Percentiles rank a stretch among this genome's conserved stretches.
Evolutionary conservation across 2,888 invertebrate genomes (phyloP).

Genomic region (Carcina quercana): DNA sequence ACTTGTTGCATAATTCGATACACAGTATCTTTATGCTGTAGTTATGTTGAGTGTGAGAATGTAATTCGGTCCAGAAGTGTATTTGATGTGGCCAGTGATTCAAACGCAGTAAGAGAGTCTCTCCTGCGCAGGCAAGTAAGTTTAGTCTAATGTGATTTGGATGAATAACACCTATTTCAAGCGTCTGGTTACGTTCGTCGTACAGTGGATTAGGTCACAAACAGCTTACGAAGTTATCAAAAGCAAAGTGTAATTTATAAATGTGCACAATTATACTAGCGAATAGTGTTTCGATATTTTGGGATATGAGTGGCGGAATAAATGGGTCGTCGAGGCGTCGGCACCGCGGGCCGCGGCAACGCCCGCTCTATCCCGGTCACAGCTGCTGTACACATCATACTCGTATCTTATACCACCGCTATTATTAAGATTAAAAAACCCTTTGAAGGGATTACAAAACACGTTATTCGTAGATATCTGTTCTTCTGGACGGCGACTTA

Average conservation of each 20-base stretch:
- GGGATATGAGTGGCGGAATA: constrained; percentile 62
- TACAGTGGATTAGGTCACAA: neutral
- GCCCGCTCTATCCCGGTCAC: constrained; percentile 67
- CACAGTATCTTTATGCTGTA: constrained; percentile 11
- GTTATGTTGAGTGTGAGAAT: constrained; percentile 26
- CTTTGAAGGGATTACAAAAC: too few species aligned
- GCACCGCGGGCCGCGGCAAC: constrained; percentile 52
- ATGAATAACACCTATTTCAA: neutral
- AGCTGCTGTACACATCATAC: constrained; percentile 42
- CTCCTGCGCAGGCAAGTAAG: constrained; percentile 4
- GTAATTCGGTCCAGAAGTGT: constrained; percentile 21
- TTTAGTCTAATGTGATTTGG: too few species aligned
- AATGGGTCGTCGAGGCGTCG: constrained; percentile 57
- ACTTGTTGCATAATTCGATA: constrained; percentile 39
- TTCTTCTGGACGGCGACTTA: too few species aligned
- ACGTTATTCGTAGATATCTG: too few species aligned
- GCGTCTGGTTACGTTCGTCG: neutral
- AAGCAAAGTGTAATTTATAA: constrained; percentile 19
- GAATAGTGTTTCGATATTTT: constrained; percentile 59
- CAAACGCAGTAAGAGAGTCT: neutral
- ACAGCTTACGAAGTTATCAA: constrained; percentile 3
- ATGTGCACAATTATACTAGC: too few species aligned
- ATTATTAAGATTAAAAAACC: too few species aligned
- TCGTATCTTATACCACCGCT: constrained; percentile 17
- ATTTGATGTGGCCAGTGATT: constrained; percentile 17